Evolutionary conservation across 2,888 invertebrate genomes (phyloP), one percentile per base, ranked within the genome.

Genomic region (Clitarchus hookeri): DNA sequence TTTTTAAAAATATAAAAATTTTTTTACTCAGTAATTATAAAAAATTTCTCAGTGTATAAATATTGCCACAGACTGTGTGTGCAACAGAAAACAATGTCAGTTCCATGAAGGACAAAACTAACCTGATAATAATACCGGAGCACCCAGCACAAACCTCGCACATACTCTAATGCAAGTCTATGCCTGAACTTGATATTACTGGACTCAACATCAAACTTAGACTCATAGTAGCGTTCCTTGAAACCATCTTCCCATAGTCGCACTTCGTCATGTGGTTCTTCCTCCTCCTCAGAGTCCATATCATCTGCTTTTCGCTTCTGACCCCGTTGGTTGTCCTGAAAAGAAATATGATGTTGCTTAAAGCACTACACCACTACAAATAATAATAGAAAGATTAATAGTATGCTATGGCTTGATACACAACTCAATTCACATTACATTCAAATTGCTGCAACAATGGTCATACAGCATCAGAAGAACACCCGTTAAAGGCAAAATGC

Each of bases 121-220:
- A 92, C 92, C 92, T 99, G 99, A 92, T 99, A 99, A 92, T 99
- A 99, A 92, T 99, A 99, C 89, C 97, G 95, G 48, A 99, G 93
- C 86, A 99, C 99, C 99, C 99, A 99, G 92, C 98, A 98, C 84
- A 99, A 93, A 0, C 99, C 99, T 85, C 96, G 94, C 6, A 98
- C 98, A 92, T 99, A 99, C 90, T 99, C 98, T 84, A 96, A 93
- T 4, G 98, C 98, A 79, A 99, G 98, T 89, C 96, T 95, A 91
- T 97, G 95, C 89, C 99, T 94, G 92, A 99, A 99, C 90, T 95
- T 96, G 65, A 95, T 90, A 91, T 97, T 96, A 25, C 96, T 94
- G 0, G 94, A 88, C 9, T 93, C 92, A 19, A 97, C 96, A 90
- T 97, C 97, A 91, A 98, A 98, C 92, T 98, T 98, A 85, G 97